These are phyloP conservation scores for Labeo calbasu DNA, from an alignment of 2,797 vertebrate species.

Conservation along the genomic window DNA sequence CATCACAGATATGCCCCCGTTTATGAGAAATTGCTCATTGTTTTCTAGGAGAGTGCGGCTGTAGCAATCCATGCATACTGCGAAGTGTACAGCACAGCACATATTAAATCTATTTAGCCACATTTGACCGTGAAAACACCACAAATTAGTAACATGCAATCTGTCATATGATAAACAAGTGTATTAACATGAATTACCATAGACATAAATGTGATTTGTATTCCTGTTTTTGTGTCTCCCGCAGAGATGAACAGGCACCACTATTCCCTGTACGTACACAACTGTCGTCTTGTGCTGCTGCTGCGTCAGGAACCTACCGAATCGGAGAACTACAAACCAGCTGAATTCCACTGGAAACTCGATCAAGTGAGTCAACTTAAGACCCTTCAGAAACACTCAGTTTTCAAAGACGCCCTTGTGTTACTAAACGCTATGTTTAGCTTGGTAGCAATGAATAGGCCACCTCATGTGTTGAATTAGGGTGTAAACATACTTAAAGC, in stretches of 20 bases:
- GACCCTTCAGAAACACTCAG: not conserved
- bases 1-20: constrained; percentile 64
- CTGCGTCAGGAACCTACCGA: constrained; percentile 91
- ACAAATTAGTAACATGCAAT: not conserved
- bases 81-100: not conserved
- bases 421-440: not conserved
- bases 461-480: constrained; percentile 26
- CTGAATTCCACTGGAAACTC: constrained; percentile 97
- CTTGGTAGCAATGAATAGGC: constrained; percentile 9
- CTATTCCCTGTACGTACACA: constrained; percentile 92
- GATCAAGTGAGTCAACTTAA: constrained; percentile 82
- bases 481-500: not conserved
- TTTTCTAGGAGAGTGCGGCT: constrained; percentile 52
- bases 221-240: constrained; percentile 14
- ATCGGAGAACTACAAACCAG: constrained; percentile 89
- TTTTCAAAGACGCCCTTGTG: constrained; percentile 36
- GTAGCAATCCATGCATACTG: not conserved
- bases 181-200: not conserved
- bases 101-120: not conserved
- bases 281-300: constrained; percentile 91
- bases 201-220: not conserved
- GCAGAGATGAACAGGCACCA: constrained; percentile 97
- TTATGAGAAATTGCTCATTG: constrained; percentile 59
- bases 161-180: not conserved
- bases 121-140: not conserved